phyloP scores from a whole-genome alignment of 2,113 vertebrate species.

The Cyprinodon tularosa region DNA sequence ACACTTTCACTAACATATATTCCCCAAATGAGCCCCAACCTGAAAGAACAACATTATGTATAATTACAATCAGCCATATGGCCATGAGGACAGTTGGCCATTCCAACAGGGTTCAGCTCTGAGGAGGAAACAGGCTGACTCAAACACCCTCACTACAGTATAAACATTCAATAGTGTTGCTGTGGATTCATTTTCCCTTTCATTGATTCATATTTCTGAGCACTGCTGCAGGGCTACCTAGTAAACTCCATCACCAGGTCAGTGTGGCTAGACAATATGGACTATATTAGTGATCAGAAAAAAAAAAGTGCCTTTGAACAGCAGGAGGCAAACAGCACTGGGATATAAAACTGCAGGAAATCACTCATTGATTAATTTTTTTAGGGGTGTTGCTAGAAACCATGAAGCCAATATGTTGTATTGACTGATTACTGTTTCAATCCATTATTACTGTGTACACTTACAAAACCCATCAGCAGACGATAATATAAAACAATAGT shows the following conservation, averaged over 20 bases:
- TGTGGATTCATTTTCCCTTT: constrained; percentile 51
- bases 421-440: background rate
- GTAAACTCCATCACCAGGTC: constrained; percentile 54
- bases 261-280: constrained; percentile 49
- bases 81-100: constrained; percentile 57
- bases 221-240: constrained; percentile 49
- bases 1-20: constrained; percentile 26
- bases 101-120: constrained; percentile 51
- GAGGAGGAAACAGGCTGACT: constrained; percentile 37
- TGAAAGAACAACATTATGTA: constrained; percentile 53
- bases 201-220: constrained; percentile 61
- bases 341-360: constrained; percentile 69
- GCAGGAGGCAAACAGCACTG: constrained; percentile 59
- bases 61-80: constrained; percentile 72
- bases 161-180: constrained; percentile 51
- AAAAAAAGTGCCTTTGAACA: constrained; percentile 36
- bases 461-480: no score
- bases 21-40: constrained; percentile 33
- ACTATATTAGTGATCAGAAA: constrained; percentile 59
- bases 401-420: constrained; percentile 34
- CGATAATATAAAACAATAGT: no score
- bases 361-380: constrained; percentile 67
- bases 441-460: no score
- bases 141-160: constrained; percentile 35
- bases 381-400: constrained; percentile 55